Evolutionary conservation across 2,888 invertebrate genomes (phyloP).

Genomic region (Neria commutata): DNA sequence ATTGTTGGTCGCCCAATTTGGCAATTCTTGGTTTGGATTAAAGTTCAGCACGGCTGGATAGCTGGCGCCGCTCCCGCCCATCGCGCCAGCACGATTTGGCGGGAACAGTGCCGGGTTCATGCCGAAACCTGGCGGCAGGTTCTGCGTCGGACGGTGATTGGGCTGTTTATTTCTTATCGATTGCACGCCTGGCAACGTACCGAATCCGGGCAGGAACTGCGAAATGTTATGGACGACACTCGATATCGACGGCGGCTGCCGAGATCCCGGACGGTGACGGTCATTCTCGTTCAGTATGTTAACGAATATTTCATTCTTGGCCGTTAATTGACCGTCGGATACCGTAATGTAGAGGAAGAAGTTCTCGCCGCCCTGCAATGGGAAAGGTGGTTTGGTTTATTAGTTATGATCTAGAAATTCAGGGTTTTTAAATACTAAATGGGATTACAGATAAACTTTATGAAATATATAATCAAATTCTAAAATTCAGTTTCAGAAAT

Average conservation of each 20-base stretch:
- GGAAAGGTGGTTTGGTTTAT: too few relatives aligned
- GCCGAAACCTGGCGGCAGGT: slow-evolving; percentile 48
- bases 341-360: slow-evolving; percentile 73
- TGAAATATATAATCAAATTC: too few relatives aligned
- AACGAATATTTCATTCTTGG: slow-evolving; percentile 73
- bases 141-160: slow-evolving; percentile 40
- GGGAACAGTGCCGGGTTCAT: slow-evolving; percentile 37
- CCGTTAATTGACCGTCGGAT: slow-evolving; percentile 69
- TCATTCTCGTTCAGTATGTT: slow-evolving; percentile 62
- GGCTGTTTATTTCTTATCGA: slow-evolving; percentile 53
- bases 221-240: slow-evolving; percentile 55
- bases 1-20: slow-evolving; percentile 23
- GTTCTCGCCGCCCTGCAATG: slow-evolving; percentile 69
- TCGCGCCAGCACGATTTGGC: slow-evolving; percentile 36
- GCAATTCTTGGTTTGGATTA: slow-evolving; percentile 44
- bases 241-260: slow-evolving; percentile 50
- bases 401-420: too few relatives aligned
- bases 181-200: slow-evolving; percentile 58
- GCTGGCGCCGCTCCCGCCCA: slow-evolving; percentile 31
- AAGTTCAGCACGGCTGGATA: slow-evolving; percentile 60
- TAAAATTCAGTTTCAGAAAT: too few relatives aligned
- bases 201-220: slow-evolving; percentile 57
- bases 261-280: slow-evolving; percentile 43
- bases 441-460: too few relatives aligned
- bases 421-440: too few relatives aligned